Base-by-base conservation (phyloP, 1,140 invertebrate genomes). In the Listronotus bonariensis region DNA sequence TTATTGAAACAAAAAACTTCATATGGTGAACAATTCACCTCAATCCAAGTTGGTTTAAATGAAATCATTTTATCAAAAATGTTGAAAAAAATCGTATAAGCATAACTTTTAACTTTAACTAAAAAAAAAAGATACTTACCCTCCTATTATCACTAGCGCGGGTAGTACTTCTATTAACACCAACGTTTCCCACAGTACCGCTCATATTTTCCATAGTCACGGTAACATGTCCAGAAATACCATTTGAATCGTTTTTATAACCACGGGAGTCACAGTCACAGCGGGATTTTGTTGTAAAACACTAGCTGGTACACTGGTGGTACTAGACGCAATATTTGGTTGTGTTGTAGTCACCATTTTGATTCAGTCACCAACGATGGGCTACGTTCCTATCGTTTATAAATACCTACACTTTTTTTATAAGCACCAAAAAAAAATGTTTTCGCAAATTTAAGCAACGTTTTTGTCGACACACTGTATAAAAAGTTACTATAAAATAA, bases 121-220 rank as follows among this genome's bases (percentile, higher is more conserved):
- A n/a, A n/a, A n/a, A n/a, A n/a, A n/a, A n/a, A n/a, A 41, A n/a
- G 12, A 61, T 49, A 71, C 69, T 68, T 59, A 74, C 72, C 59
- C 72, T 64, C 63, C 72, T 64, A 61, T 72, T 74, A 62, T 74
- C 72, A 55, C 69, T 71, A 43, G 54, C 64, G 34, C 71, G 56
- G n/a, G 58, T 65, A 5, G 57, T 41, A 32, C 45, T 45, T 38
- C 49, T 48, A 8, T 5, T 43, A 7, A 20, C 34, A 0, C 53
- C 42, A 59, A 34, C 20, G 45, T 17, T 56, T 20, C 20, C 41
- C 3, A 43, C 48, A 6, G 53, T 34, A 57, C 32, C 46, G 11
- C 34, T 11, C 5, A 53, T 32, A 53, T 15, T 58, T 1, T 48
- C 45, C 43, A 53, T 55, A 18, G 54, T 52, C 18, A 32, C 43